Evolutionary conservation across 2,888 invertebrate species (phyloP).

Genomic region (Coenonympha glycerion): DNA sequence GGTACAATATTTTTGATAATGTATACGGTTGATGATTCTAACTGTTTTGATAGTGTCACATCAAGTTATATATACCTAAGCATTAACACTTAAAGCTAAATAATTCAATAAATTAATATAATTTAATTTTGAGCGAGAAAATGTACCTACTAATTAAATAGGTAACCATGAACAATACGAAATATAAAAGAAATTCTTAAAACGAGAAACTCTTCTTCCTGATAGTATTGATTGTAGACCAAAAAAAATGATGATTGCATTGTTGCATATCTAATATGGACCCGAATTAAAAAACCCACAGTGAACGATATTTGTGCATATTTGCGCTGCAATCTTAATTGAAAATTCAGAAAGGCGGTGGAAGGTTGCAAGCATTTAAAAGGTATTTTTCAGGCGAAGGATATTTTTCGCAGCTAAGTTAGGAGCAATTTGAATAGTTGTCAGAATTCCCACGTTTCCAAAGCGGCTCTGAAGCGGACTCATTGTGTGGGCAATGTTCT

Average conservation of each 20-base stretch:
- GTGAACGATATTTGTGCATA: no score
- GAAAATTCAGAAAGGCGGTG: slow-evolving; percentile 10
- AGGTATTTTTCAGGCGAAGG: slow-evolving; percentile 51
- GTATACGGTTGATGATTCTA: slow-evolving; percentile 20
- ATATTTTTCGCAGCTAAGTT: slow-evolving; percentile 50
- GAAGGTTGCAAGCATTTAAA: slow-evolving; percentile 28
- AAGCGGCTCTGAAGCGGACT: slow-evolving; percentile 31
- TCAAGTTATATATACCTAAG: slow-evolving; percentile 56
- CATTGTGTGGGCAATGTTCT: slow-evolving; percentile 33
- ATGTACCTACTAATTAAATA: slow-evolving; percentile 6
- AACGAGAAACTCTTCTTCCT: no score
- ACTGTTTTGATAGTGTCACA: slow-evolving; percentile 36
- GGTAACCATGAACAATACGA: background rate
- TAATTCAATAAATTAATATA: slow-evolving; percentile 38
- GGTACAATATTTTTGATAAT: slow-evolving; percentile 38
- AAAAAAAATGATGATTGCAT: no score
- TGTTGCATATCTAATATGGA: no score
- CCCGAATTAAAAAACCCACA: no score
- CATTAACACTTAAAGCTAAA: slow-evolving; percentile 73
- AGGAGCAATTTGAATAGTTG: slow-evolving; percentile 63
- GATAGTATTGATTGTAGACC: no score
- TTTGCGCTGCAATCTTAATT: slow-evolving; percentile 7
- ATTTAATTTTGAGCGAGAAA: slow-evolving; percentile 57
- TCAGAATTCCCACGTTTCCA: slow-evolving; percentile 51
- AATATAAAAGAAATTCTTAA: no score